Evolutionary conservation across 2,113 vertebrate species (phyloP).

Genomic region (Megatriorchis doriae): DNA sequence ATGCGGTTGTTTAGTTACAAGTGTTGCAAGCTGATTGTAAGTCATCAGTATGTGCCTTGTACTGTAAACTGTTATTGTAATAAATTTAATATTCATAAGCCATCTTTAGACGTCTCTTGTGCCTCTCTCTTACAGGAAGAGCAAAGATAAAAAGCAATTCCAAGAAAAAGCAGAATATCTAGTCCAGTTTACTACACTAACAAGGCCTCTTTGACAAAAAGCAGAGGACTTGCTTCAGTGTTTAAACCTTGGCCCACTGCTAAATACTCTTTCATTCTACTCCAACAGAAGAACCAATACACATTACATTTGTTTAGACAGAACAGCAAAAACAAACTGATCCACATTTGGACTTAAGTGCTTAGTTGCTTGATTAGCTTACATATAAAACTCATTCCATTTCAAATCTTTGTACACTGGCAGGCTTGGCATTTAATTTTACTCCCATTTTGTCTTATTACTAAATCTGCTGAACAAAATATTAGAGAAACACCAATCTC

Average conservation of each 20-base stretch:
- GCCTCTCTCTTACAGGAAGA: constrained; percentile 2
- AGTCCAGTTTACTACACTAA: neutral
- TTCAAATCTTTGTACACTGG: neutral
- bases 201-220: neutral
- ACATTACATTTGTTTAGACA: neutral
- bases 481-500: neutral
- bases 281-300: neutral
- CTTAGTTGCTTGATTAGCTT: neutral
- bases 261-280: neutral
- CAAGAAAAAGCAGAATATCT: neutral
- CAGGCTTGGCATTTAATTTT: neutral
- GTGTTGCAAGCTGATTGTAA: constrained; percentile 68
- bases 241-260: neutral
- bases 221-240: neutral
- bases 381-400: neutral
- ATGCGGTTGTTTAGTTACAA: constrained; percentile 66
- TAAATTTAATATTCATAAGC: constrained; percentile 68
- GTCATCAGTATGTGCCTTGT: constrained; percentile 71
- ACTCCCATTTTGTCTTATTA: neutral
- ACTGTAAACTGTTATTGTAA: constrained; percentile 69
- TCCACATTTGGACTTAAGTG: neutral
- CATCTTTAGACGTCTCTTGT: neutral
- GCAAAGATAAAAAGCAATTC: neutral
- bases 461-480: neutral
- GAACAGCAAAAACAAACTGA: neutral